Evolutionary conservation across 1,140 invertebrate species (phyloP).

Genomic region (Propsilocerus akamusi): DNA sequence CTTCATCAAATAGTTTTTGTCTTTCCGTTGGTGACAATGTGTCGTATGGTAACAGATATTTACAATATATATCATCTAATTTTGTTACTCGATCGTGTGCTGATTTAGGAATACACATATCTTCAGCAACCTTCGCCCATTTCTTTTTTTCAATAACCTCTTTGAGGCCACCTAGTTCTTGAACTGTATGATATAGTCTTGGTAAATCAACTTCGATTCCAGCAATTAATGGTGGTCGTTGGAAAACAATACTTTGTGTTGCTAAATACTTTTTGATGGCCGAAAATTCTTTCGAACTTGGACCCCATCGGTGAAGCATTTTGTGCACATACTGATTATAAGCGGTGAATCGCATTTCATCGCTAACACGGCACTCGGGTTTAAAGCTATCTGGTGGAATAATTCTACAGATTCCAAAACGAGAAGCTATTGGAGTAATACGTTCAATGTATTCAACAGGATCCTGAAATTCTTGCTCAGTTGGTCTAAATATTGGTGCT

Average conservation of each 20-base stretch:
- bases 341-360: constrained; percentile 72
- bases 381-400: constrained; percentile 75
- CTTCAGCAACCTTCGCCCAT: constrained; percentile 77
- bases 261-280: constrained; percentile 71
- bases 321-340: constrained; percentile 86
- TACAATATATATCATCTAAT: constrained; percentile 82
- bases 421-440: constrained; percentile 57
- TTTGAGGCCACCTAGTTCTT: constrained; percentile 68
- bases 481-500: constrained; percentile 66
- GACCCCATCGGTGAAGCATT: constrained; percentile 76
- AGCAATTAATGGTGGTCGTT: constrained; percentile 60
- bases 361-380: constrained; percentile 70
- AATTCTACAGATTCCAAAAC: constrained; percentile 75
- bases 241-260: constrained; percentile 56
- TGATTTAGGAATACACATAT: constrained; percentile 67
- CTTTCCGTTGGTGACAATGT: constrained; percentile 62
- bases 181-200: constrained; percentile 67
- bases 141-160: constrained; percentile 81
- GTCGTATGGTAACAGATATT: constrained; percentile 83
- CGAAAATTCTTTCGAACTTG: constrained; percentile 67
- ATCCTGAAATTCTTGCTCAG: constrained; percentile 74
- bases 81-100: constrained; percentile 69
- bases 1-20: constrained; percentile 47
- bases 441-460: constrained; percentile 77
- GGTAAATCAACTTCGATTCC: constrained; percentile 82